Base-by-base conservation (phyloP, 2,113 vertebrate species). In the Enhydra lutris region DNA sequence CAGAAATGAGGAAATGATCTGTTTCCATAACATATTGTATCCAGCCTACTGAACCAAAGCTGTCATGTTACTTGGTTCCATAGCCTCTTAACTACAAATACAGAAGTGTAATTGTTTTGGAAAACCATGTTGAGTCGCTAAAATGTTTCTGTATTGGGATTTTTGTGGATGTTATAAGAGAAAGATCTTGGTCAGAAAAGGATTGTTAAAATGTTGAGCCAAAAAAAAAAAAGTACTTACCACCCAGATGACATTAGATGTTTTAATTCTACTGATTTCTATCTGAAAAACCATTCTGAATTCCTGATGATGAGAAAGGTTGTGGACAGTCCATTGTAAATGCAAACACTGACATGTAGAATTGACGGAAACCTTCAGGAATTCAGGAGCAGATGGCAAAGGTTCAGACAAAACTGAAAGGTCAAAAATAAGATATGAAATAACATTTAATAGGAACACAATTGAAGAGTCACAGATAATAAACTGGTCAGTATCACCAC, bases 261-360 rank as follows among this genome's bases (percentile, higher is more conserved):
- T 92, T 61, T 90, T 21, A 0, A 14, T 42, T 97, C 59, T 97
- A 94, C 4, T 57, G 65, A 99, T 97, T 94, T 99, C 74, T 96
- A 99, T 98, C 95, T 99, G 98, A 97, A 99, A 99, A 71, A 94
- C 50, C 91, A 99, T 98, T 52, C 98, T 79, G 61, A 98, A 90
- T 79, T 98, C 94, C 96, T 97, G 95, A 11, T 96, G 87, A 59
- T 97, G 86, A 0, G 91, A 81, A 96, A 94, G 23, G 11, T 50
- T 92, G 59, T 1, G 91, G 95, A 99, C 94, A 57, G 94, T 95
- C 99, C 99, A 99, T 79, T 98, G 97, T 87, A 99, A 82, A 71
- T 97, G 52, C 57, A 99, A 92, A 45, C 0, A n/a, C 21, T 99
- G 99, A 81, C 63, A 71, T 86, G 29, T 0, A 47, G 78, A 84